phyloP scores from a whole-genome alignment of 1,140 invertebrate species.

The Drosophila busckii region DNA sequence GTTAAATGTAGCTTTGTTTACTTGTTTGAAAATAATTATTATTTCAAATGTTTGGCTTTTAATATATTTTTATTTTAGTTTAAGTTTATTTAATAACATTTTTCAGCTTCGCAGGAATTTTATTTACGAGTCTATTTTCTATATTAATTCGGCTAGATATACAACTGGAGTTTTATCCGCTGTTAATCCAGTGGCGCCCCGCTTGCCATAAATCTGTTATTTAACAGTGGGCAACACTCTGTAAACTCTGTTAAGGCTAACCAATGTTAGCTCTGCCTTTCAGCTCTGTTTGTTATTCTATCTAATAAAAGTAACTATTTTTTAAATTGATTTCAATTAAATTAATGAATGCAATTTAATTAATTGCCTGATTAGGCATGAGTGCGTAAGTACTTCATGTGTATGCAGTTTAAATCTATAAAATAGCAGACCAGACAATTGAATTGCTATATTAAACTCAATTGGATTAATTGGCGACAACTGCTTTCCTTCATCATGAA shows the following conservation, averaged over 20 bases:
- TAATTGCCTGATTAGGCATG: too few relatives aligned
- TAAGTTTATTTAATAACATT: neutral
- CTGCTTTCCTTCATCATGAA: too few relatives aligned
- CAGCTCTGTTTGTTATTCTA: neutral
- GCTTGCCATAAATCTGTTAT: slow-evolving; percentile 53
- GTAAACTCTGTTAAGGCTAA: too few relatives aligned
- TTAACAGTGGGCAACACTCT: slow-evolving; percentile 3
- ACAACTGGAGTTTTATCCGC: slow-evolving; percentile 67
- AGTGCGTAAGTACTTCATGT: too few relatives aligned
- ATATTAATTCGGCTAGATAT: too few relatives aligned
- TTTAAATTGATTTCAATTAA: too few relatives aligned
- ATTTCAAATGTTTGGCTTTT: neutral
- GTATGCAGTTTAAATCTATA: slow-evolving; percentile 29
- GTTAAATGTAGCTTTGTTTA: neutral
- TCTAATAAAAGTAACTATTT: too few relatives aligned
- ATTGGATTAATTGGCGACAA: slow-evolving; percentile 66
- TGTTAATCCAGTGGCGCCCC: slow-evolving; percentile 21
- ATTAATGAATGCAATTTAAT: too few relatives aligned
- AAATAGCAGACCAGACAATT: slow-evolving; percentile 33
- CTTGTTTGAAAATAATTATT: neutral
- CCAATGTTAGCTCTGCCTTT: neutral
- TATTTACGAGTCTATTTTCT: too few relatives aligned
- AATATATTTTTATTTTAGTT: neutral
- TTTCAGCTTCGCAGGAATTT: too few relatives aligned
- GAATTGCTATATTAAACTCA: slow-evolving; percentile 53